Evolutionary conservation across 2,113 vertebrate genomes (phyloP), one percentile per base, ranked within the genome.

Genomic region (Craseonycteris thonglongyai): DNA sequence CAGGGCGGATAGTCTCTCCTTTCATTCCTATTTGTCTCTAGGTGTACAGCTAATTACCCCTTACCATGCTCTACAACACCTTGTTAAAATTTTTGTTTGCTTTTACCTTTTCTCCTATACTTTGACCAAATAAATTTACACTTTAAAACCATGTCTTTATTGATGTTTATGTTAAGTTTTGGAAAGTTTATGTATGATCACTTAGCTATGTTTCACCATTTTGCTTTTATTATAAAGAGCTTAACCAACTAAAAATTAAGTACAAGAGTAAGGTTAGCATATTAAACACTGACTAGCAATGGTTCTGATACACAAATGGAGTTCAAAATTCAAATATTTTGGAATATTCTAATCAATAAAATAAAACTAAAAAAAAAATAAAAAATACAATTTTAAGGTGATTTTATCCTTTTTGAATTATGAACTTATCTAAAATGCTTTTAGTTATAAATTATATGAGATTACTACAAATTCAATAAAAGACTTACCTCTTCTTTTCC

Each of bases 401-500:
- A 33, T 56, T 90, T 93, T 9, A 87, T 58, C 18, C 30, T 79
- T 51, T 0, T 30, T 85, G 87, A 63, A 19, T 72, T 10, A 92
- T 82, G 22, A 88, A 68, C 45, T 65, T 56, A 83, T n/a, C 24
- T 83, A 95, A 92, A 93, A 79, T 5, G 90, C 9, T 74, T 95
- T 30, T 47, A 72, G 8, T 84, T 75, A 87, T 74, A 96, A 81
- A 76, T 88, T 78, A 91, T 45, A 90, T 63, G 24, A 13, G 6
- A 30, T 92, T 74, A 85, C 21, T 93, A 75, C 2, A n/a, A 92
- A 76, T 85, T 95, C 69, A 72, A n/a, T 88, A 94, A 96, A 59
- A 88, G 5, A 96, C 98, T 98, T 98, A 99, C 98, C 98, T 98
- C 97, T 92, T 98, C 95, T 96, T 96, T 97, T 97, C 98, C 98